Percentiles rank a stretch among this genome's conserved stretches.
Evolutionary conservation across 2,888 invertebrate genomes (phyloP).

Genomic region (Leuctra nigra): DNA sequence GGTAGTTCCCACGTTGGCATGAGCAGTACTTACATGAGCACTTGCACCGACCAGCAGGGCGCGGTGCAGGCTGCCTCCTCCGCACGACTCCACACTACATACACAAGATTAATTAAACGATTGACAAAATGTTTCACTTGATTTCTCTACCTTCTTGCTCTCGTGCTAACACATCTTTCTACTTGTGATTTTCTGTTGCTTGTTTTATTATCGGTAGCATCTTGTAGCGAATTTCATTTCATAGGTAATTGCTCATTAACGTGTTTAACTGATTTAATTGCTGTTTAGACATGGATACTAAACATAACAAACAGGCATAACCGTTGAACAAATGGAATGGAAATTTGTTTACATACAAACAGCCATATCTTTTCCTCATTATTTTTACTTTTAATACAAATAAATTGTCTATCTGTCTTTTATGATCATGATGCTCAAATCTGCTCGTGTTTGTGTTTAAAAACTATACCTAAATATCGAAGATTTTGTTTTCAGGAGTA

Average conservation of each 20-base stretch:
- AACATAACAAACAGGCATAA: no score
- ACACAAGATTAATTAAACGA: slow-evolving; percentile 15
- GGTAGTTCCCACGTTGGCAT: slow-evolving; percentile 15
- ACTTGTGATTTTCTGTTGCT: slow-evolving; percentile 4
- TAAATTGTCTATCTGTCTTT: no score
- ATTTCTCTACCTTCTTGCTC: background rate
- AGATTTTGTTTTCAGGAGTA: no score
- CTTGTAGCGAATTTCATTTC: slow-evolving; percentile 6
- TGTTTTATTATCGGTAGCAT: slow-evolving; percentile 7
- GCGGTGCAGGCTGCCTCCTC: slow-evolving; percentile 1
- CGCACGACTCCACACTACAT: slow-evolving; percentile 8
- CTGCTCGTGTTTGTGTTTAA: no score
- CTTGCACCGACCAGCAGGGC: slow-evolving; percentile 8
- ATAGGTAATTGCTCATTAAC: slow-evolving; percentile 15
- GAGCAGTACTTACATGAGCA: background rate
- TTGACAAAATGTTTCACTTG: slow-evolving; percentile 18
- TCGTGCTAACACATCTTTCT: slow-evolving; percentile 7
- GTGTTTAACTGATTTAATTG: slow-evolving; percentile 8
- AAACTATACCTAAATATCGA: no score
- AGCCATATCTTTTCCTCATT: no score
- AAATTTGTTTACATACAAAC: no score
- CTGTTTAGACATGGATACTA: background rate
- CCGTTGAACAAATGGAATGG: no score
- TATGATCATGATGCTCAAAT: no score
- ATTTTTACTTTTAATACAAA: no score